These are phyloP conservation scores for Epiblema foenella DNA, from an alignment of 2,888 invertebrate genomes.

Conservation along the genomic window DNA sequence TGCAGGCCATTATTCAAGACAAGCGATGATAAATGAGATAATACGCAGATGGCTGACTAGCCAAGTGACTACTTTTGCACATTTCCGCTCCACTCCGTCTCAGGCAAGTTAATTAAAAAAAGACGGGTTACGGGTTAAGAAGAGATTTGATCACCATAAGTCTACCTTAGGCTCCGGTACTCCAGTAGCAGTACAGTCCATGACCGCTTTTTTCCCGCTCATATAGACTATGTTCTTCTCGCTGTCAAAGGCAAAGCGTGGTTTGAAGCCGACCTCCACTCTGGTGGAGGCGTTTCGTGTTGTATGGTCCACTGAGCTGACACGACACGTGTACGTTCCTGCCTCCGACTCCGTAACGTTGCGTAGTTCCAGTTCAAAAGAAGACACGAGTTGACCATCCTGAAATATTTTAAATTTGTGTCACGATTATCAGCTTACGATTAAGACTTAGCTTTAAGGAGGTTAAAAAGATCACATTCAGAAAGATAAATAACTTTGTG, in stretches of 20 bases:
- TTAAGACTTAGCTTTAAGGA: too few species aligned
- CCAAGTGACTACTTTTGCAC: too few species aligned
- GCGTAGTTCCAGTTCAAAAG: constrained; percentile 51
- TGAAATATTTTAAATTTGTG: constrained; percentile 47
- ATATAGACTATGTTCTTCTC: constrained; percentile 51
- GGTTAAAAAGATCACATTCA: too few species aligned
- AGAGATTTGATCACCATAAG: not conserved
- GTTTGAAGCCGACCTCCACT: constrained; percentile 60
- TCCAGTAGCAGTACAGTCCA: constrained; percentile 59
- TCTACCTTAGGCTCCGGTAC: constrained; percentile 58
- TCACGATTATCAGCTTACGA: too few species aligned
- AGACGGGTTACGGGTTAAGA: too few species aligned
- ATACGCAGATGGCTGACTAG: too few species aligned
- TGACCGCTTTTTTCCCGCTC: constrained; percentile 43
- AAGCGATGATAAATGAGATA: too few species aligned
- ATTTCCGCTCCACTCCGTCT: too few species aligned
- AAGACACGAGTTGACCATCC: constrained; percentile 50
- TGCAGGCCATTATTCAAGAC: too few species aligned
- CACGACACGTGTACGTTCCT: constrained; percentile 65
- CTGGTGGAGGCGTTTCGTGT: constrained; percentile 51
- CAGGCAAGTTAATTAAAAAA: too few species aligned
- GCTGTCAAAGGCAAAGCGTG: constrained; percentile 53
- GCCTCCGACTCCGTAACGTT: constrained; percentile 52
- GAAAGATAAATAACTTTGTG: too few species aligned
- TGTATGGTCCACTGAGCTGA: constrained; percentile 51